These are phyloP conservation scores for Thera obeliscata DNA, from an alignment of 2,888 invertebrate genomes.

Conservation along the genomic window DNA sequence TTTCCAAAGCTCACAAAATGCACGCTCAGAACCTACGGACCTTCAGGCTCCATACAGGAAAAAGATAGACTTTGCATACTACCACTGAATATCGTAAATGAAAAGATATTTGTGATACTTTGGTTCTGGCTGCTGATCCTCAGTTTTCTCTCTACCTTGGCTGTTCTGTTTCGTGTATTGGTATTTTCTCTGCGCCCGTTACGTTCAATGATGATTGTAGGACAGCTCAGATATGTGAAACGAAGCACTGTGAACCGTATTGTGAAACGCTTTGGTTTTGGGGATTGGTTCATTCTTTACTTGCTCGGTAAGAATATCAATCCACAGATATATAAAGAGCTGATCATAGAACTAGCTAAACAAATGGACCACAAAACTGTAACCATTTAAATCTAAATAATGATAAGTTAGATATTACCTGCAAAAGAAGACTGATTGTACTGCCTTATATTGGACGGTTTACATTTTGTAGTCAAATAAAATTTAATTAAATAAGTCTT, in stretches of 20 bases:
- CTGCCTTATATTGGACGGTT: conserved; percentile 11
- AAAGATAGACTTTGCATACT: conserved; percentile 89
- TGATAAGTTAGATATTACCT: conserved; percentile 29
- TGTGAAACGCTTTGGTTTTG: conserved; percentile 83
- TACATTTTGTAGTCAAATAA: background rate
- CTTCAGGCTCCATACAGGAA: conserved; percentile 82
- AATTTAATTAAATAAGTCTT: too few species aligned
- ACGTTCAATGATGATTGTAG: conserved; percentile 85
- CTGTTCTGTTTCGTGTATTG: conserved; percentile 87
- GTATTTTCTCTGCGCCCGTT: conserved; percentile 83
- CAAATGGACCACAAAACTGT: conserved; percentile 64
- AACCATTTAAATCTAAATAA: conserved; percentile 54
- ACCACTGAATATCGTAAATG: conserved; percentile 91
- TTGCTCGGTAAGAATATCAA: conserved; percentile 91
- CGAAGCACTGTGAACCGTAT: conserved; percentile 80
- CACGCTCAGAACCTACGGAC: conserved; percentile 83
- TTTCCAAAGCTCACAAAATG: conserved; percentile 90
- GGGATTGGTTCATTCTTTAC: conserved; percentile 92
- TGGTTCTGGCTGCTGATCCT: conserved; percentile 91
- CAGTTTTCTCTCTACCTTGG: conserved; percentile 84
- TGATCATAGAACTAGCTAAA: conserved; percentile 82
- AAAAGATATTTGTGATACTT: conserved; percentile 89
- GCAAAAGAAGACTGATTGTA: conserved; percentile 26
- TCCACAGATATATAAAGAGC: conserved; percentile 86
- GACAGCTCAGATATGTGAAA: conserved; percentile 84